These are phyloP conservation scores for Chloebia gouldiae DNA, from an alignment of 2,113 vertebrate species.

Conservation along the genomic window DNA sequence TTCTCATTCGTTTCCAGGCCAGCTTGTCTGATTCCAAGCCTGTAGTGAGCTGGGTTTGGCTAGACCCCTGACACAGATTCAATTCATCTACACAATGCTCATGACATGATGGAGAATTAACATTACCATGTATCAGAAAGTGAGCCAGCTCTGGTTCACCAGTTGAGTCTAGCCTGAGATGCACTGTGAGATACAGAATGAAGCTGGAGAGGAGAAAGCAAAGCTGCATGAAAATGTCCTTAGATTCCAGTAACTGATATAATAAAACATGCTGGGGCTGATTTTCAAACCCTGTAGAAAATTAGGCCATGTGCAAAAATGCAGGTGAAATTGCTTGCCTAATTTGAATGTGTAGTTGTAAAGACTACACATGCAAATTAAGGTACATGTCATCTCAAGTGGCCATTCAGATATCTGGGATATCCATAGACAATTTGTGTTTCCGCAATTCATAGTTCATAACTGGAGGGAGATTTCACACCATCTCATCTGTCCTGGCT, in stretches of 20 bases:
- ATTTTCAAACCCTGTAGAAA: constrained; percentile 23
- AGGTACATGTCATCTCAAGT: background rate
- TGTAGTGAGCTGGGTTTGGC: background rate
- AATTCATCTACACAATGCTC: background rate
- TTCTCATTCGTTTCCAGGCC: constrained; percentile 30
- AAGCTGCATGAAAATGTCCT: background rate
- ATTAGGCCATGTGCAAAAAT: constrained; percentile 53
- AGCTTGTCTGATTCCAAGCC: background rate
- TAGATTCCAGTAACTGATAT: constrained; percentile 11
- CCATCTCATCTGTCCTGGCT: background rate
- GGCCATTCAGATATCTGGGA: constrained; percentile 33
- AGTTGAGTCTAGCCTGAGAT: background rate
- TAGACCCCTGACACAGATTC: background rate
- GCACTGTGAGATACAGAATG: background rate
- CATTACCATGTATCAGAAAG: background rate
- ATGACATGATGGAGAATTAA: background rate
- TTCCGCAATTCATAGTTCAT: background rate
- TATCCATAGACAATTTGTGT: background rate
- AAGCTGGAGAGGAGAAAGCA: background rate
- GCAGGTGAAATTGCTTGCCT: constrained; percentile 38
- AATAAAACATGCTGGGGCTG: background rate
- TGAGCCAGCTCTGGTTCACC: background rate
- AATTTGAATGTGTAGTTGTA: background rate
- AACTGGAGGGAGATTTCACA: background rate
- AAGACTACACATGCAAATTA: background rate